phyloP scores from a whole-genome alignment of 2,113 vertebrate species.

The Turdus rufiventris region DNA sequence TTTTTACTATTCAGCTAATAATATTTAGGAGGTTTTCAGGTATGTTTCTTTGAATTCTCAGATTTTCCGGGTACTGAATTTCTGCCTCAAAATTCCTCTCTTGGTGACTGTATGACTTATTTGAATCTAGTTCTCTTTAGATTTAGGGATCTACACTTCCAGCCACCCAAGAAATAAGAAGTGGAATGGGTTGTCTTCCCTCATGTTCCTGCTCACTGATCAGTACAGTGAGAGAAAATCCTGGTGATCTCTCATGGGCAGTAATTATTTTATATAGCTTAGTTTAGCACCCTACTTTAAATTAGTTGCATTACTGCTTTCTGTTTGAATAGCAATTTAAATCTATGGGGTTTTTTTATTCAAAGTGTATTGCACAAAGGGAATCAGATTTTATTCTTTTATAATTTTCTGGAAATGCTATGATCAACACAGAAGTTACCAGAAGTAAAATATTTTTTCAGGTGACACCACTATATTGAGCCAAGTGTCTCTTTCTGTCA shows the following conservation, averaged over 20 bases:
- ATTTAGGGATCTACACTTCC: neutral
- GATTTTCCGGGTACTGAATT: neutral
- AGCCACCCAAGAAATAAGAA: neutral
- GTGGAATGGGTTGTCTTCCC: neutral
- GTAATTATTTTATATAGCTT: neutral
- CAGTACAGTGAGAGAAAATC: neutral
- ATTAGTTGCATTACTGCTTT: neutral
- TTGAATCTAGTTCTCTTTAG: neutral
- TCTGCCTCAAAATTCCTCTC: neutral
- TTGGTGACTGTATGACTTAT: neutral
- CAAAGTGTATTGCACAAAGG: neutral
- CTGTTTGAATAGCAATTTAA: neutral
- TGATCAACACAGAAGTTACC: neutral
- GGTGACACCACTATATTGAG: neutral
- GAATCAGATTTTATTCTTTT: neutral
- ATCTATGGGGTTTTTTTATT: neutral
- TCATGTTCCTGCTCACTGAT: conserved; percentile 5
- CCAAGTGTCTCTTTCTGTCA: neutral
- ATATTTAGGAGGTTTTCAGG: neutral
- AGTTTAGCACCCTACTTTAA: neutral
- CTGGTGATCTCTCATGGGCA: neutral
- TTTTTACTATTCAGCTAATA: neutral
- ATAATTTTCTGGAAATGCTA: neutral
- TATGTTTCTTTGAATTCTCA: neutral
- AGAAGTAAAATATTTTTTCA: neutral